A percentile compares a stretch with the other conserved stretches of the same genome.
phyloP scores from a whole-genome alignment of 2,888 invertebrate genomes.

The Acleris literana region DNA sequence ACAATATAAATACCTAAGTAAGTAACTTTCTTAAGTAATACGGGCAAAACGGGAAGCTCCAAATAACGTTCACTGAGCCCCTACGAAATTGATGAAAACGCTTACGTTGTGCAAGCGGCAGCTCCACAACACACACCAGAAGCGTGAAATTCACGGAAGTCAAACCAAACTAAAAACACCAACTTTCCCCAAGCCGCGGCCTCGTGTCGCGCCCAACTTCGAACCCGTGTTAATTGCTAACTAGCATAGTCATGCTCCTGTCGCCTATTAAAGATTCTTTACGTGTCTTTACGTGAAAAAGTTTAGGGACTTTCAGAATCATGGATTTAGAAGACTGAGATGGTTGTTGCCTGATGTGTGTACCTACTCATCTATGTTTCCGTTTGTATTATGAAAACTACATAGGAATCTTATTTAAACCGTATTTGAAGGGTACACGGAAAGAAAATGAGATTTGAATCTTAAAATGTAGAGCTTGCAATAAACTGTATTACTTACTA shows the following conservation, averaged over 20 bases:
- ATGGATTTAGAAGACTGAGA: not conserved
- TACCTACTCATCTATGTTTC: not conserved
- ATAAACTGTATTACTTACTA: too few species aligned
- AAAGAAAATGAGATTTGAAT: too few species aligned
- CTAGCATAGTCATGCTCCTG: slow-evolving; percentile 6
- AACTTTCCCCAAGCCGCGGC: slow-evolving; percentile 10
- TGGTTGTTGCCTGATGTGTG: not conserved
- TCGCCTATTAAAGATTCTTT: slow-evolving; percentile 1
- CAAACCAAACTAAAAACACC: slow-evolving; percentile 25
- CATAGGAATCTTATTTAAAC: too few species aligned
- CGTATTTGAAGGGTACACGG: too few species aligned
- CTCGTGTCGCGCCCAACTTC: slow-evolving; percentile 4
- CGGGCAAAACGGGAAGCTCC: too few species aligned
- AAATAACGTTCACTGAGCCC: not conserved
- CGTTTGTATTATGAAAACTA: too few species aligned
- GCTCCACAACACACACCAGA: slow-evolving; percentile 6
- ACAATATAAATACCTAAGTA: too few species aligned
- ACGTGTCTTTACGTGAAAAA: not conserved
- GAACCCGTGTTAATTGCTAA: slow-evolving; percentile 13
- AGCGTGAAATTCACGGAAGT: slow-evolving; percentile 9
- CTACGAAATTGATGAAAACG: not conserved
- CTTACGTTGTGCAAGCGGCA: slow-evolving; percentile 11
- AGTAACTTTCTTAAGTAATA: too few species aligned
- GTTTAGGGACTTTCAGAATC: not conserved
- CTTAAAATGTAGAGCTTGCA: too few species aligned